These are phyloP conservation scores for Papilio polytes DNA, from an alignment of 1,140 invertebrate genomes.

Conservation along the genomic window DNA sequence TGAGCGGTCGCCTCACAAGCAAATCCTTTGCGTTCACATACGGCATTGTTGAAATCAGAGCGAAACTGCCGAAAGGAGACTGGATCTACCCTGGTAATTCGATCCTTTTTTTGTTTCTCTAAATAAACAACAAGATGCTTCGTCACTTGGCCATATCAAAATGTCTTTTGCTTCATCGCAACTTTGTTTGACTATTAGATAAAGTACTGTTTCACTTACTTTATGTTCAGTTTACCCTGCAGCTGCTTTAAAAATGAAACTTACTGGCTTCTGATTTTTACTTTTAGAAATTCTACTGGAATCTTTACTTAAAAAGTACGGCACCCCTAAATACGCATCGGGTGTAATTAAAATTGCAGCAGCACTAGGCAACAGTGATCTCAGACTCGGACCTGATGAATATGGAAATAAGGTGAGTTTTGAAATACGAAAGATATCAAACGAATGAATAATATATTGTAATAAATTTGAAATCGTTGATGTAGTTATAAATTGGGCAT, in stretches of 20 bases:
- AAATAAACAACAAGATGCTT: too few species aligned
- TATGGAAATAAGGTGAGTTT: constrained; percentile 61
- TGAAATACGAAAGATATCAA: not conserved
- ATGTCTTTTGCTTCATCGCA: too few species aligned
- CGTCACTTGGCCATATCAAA: too few species aligned
- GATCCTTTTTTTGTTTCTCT: too few species aligned
- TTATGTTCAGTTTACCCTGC: too few species aligned
- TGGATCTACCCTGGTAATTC: constrained; percentile 90
- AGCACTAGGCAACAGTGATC: constrained; percentile 58
- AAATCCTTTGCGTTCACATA: constrained; percentile 86
- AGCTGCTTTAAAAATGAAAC: too few species aligned
- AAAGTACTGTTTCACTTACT: too few species aligned
- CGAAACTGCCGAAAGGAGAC: constrained; percentile 88
- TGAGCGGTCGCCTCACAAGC: constrained; percentile 76
- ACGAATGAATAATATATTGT: too few species aligned
- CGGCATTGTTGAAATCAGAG: constrained; percentile 86
- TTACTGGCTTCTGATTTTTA: not conserved
- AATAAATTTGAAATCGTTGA: not conserved
- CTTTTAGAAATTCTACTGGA: constrained; percentile 84
- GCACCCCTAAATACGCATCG: constrained; percentile 77
- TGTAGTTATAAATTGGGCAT: not conserved
- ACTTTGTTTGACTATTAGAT: too few species aligned
- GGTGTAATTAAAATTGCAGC: constrained; percentile 78
- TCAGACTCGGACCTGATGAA: constrained; percentile 47
- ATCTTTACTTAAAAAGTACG: constrained; percentile 81